Evolutionary conservation across 1,140 invertebrate genomes (phyloP), one percentile per base, ranked within the genome.

Genomic region (Macrostomum lignano): DNA sequence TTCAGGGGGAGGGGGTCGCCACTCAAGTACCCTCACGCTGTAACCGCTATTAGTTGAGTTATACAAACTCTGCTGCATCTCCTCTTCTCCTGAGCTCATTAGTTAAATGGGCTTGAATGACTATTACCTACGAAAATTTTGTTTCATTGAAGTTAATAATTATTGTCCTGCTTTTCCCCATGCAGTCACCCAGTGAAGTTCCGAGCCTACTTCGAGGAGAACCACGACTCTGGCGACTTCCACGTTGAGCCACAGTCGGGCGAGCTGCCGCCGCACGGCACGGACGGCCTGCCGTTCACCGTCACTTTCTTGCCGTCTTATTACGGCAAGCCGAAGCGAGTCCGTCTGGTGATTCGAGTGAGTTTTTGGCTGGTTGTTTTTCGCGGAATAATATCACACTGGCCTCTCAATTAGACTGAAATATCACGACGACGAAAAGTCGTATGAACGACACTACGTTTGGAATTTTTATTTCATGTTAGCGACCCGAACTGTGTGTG

Each of bases 171-270:
- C 11, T 6, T 21, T 20, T 37, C 13, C 5, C 25, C 2, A 11
- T 37, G n/a, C n/a, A 55, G 52, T 21, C 26, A 45, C 30, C 45
- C 52, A 17, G 40, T 45, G 2, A 25, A 39, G 13, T 56, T 46
- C 38, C 41, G 42, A 31, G 52, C 53, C 4, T 52, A 45, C 35
- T 49, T 56, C 34, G 38, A 41, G 13, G 40, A 41, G 14, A 46
- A 45, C n/a, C 53, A 52, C 42, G 53, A 55, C 32, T n/a, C n/a
- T n/a, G 42, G 44, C n/a, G 52, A 52, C 33, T 48, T 58, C 37
- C 33, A 35, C 4, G 43, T 56, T 4, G 31, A 40, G 3, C 55
- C 55, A n/a, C 29, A 46, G 36, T 35, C 35, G 11, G 55, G 55
- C 40, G 53, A 55, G 35, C 41, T 58, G 19, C 36, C 48, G 5